Conservation (phyloP, 1,140 invertebrate genomes). For the Eurosta solidaginis region DNA sequence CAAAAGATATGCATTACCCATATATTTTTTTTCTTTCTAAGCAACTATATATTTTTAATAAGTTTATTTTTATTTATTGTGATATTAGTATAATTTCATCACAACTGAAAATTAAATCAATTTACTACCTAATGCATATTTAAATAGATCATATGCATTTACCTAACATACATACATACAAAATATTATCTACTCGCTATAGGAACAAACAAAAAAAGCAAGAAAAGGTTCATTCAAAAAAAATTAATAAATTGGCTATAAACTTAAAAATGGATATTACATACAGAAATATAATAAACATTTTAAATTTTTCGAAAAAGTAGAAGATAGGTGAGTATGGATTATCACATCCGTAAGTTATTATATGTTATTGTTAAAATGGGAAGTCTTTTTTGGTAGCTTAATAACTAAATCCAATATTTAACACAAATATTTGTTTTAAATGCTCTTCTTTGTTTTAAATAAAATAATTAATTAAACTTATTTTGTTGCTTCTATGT, state of each 20-base stretch:
- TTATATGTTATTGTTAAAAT: too few species aligned
- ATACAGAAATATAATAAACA: neutral
- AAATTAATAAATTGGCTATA: conserved; percentile 16
- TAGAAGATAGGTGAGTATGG: too few species aligned
- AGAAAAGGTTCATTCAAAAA: neutral
- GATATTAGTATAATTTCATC: conserved; percentile 32
- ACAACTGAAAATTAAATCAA: conserved; percentile 14
- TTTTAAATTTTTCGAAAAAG: too few species aligned
- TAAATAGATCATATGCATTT: neutral
- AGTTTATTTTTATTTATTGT: conserved; percentile 26
- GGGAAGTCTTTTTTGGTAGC: too few species aligned
- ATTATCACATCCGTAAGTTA: too few species aligned
- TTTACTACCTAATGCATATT: neutral
- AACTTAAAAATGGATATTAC: neutral
- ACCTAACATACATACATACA: neutral
- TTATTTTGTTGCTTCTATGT: too few species aligned
- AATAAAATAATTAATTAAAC: too few species aligned
- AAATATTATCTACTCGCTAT: neutral
- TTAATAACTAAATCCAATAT: too few species aligned
- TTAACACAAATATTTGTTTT: too few species aligned
- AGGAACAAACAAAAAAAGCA: too few species aligned
- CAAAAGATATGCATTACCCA: neutral
- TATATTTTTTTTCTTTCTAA: neutral
- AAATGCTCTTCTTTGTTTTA: too few species aligned
- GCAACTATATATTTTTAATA: neutral